A percentile compares a stretch with the other conserved stretches of the same genome.
Conservation (phyloP, 2,888 invertebrate species). For the Zhuqinia jingwanae region DNA sequence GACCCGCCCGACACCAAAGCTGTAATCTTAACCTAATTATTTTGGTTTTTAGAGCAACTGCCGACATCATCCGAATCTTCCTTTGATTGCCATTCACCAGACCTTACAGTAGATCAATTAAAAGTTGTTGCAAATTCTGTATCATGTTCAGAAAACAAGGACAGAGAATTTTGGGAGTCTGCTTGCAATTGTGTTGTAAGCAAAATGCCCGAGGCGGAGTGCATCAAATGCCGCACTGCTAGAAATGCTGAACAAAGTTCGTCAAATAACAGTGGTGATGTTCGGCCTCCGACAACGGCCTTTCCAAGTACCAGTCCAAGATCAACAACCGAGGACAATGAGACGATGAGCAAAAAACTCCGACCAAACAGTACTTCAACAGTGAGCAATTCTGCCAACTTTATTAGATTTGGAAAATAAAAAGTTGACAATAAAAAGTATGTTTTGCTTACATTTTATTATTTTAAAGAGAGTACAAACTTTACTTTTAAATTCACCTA, state of each 20-base stretch:
- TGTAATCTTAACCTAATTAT: background rate
- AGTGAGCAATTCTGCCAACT: slow-evolving; percentile 41
- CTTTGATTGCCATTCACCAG: slow-evolving; percentile 22
- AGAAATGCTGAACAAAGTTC: background rate
- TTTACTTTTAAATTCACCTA: background rate
- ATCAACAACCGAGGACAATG: slow-evolving; percentile 3
- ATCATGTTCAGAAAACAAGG: slow-evolving; percentile 44
- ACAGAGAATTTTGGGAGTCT: slow-evolving; percentile 55
- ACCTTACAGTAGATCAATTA: slow-evolving; percentile 25
- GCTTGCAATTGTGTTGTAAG: slow-evolving; percentile 49
- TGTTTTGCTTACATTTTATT: too few species aligned
- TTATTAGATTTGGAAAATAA: slow-evolving; percentile 63
- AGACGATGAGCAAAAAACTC: background rate
- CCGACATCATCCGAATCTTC: background rate
- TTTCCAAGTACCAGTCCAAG: background rate
- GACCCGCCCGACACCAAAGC: too few species aligned
- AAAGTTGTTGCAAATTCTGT: slow-evolving; percentile 24
- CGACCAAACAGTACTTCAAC: slow-evolving; percentile 21
- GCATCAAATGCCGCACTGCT: slow-evolving; percentile 48
- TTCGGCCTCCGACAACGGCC: background rate
- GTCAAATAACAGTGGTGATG: background rate
- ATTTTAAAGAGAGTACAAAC: too few species aligned
- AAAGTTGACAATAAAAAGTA: too few species aligned
- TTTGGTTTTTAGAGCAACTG: background rate
- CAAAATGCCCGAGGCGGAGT: slow-evolving; percentile 14